Evolutionary conservation across 2,888 invertebrate species (phyloP).

Genomic region (Halocaridina rubra): DNA sequence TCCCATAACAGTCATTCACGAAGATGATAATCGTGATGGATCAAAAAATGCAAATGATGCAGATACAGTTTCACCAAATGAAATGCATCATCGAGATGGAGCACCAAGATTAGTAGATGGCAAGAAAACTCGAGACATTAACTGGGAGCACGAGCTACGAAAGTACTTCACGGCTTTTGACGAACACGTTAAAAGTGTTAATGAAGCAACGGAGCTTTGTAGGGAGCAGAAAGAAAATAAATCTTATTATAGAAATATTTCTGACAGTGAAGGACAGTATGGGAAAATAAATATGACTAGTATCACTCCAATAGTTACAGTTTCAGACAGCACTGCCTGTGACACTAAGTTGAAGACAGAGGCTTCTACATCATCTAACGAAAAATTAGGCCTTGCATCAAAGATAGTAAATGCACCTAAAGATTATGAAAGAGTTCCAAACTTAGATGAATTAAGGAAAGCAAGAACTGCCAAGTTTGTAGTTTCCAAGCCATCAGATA

Average conservation of each 20-base stretch:
- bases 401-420: not conserved
- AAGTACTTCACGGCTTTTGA: slow-evolving; percentile 57
- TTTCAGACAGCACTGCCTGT: not conserved
- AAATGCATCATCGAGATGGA: not conserved
- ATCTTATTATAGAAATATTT: not conserved
- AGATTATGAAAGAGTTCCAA: not conserved
- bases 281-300: slow-evolving; percentile 12
- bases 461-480: slow-evolving; percentile 41
- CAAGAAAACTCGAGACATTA: slow-evolving; percentile 47
- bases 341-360: slow-evolving; percentile 40
- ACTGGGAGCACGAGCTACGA: slow-evolving; percentile 57
- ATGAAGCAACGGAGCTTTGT: not conserved
- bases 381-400: not conserved
- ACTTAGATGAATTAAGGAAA: slow-evolving; percentile 44
- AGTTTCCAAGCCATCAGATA: not conserved
- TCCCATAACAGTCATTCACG: slow-evolving; percentile 44
- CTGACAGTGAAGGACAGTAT: slow-evolving; percentile 3
- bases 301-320: not conserved
- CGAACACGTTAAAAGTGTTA: slow-evolving; percentile 37
- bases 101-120: not conserved
- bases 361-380: not conserved
- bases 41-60: not conserved
- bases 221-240: not conserved
- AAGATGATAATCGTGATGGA: slow-evolving; percentile 2
- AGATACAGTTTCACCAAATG: not conserved